These are phyloP conservation scores for Semnornis frantzii DNA, from an alignment of 2,113 vertebrate species.

Conservation along the genomic window DNA sequence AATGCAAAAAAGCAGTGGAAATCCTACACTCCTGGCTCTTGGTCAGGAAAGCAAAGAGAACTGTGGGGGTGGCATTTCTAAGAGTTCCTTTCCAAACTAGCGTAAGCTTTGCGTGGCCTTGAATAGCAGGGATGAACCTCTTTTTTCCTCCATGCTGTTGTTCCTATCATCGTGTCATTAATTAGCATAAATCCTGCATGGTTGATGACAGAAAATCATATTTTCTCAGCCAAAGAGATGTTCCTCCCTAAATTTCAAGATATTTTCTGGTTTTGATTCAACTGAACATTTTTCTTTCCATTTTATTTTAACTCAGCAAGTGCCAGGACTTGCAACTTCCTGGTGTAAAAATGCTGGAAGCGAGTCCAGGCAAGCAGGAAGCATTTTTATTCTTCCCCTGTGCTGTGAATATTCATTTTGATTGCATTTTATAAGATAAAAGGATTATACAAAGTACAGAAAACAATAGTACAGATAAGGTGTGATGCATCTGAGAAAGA, in stretches of 20 bases:
- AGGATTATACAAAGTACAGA: not conserved
- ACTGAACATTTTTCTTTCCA: not conserved
- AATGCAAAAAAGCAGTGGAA: conserved; percentile 31
- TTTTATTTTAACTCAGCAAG: conserved; percentile 23
- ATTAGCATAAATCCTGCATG: not conserved
- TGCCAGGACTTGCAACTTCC: conserved; percentile 9
- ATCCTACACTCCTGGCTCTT: conserved; percentile 26
- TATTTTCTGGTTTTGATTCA: conserved; percentile 28
- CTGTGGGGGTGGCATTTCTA: not conserved
- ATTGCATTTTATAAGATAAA: not conserved
- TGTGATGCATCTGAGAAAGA: not conserved
- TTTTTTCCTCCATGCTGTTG: accelerated
- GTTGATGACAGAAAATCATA: not conserved
- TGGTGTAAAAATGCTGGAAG: conserved; percentile 6
- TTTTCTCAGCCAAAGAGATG: not conserved
- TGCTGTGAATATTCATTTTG: not conserved
- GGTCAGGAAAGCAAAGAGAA: conserved; percentile 29
- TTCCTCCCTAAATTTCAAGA: conserved; percentile 3
- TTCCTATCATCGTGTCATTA: not conserved
- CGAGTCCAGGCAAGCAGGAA: not conserved
- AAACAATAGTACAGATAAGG: not conserved
- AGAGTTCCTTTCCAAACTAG: not conserved
- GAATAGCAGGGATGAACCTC: not conserved
- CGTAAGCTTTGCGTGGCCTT: not conserved
- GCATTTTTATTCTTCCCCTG: not conserved